These are phyloP conservation scores for Hedya salicella DNA, from an alignment of 2,888 invertebrate genomes.

Conservation along the genomic window DNA sequence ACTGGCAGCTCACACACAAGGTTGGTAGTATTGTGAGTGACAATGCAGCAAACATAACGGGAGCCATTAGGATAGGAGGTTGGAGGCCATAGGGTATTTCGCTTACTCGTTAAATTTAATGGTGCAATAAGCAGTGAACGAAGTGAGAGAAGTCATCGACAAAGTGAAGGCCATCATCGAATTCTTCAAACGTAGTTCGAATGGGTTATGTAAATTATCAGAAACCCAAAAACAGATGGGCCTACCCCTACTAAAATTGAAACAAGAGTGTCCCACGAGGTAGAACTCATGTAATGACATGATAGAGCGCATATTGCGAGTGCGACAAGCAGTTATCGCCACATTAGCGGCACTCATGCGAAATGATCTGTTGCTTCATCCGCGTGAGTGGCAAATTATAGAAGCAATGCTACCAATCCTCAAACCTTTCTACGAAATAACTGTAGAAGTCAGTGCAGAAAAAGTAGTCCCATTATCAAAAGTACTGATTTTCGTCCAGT, in stretches of 20 bases:
- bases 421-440: slow-evolving; percentile 9
- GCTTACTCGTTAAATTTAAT: slow-evolving; percentile 9
- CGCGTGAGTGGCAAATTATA: slow-evolving; percentile 4
- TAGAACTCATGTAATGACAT: slow-evolving; percentile 15
- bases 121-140: not conserved
- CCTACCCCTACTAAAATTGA: not conserved
- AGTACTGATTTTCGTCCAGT: too few species aligned
- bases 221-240: not conserved
- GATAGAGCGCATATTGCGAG: not conserved
- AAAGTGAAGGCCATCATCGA: not conserved
- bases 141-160: not conserved
- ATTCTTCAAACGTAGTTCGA: slow-evolving; percentile 8
- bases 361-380: not conserved
- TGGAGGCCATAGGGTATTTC: too few species aligned
- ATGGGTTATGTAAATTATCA: not conserved
- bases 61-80: not conserved
- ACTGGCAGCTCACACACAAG: too few species aligned
- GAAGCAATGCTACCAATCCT: not conserved
- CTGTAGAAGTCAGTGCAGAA: too few species aligned
- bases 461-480: too few species aligned
- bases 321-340: not conserved
- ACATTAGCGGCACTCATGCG: not conserved
- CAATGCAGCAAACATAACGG: not conserved
- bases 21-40: too few species aligned
- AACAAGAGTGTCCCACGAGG: slow-evolving; percentile 11